Evolutionary conservation across 2,113 vertebrate species (phyloP).

Genomic region (Tragelaphus scriptus): DNA sequence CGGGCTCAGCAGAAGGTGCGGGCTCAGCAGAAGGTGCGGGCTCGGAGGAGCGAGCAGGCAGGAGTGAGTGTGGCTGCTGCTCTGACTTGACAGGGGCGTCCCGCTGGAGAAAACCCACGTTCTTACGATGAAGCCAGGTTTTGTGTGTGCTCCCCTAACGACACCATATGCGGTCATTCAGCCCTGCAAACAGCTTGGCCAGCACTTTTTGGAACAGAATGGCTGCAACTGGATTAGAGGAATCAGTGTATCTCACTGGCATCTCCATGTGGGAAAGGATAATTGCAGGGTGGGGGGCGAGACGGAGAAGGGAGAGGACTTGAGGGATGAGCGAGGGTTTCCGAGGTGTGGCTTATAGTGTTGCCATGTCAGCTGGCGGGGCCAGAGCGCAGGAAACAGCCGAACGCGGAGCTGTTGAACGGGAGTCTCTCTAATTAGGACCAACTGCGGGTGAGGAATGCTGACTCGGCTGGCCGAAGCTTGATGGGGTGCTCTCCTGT

Average conservation of each 20-base stretch:
- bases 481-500: slow-evolving; percentile 47
- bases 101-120: background rate
- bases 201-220: background rate
- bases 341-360: slow-evolving; percentile 24
- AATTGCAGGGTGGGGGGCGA: slow-evolving; percentile 5
- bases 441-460: background rate
- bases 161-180: background rate
- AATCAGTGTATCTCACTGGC: slow-evolving; percentile 8
- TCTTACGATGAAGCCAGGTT: background rate
- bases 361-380: slow-evolving; percentile 59
- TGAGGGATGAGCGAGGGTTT: slow-evolving; percentile 26
- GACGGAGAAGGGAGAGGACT: background rate
- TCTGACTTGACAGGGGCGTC: background rate
- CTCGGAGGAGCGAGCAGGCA: background rate
- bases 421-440: slow-evolving; percentile 57
- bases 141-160: background rate
- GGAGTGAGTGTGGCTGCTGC: background rate
- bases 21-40: background rate
- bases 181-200: background rate
- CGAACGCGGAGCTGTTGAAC: slow-evolving; percentile 9
- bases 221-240: background rate
- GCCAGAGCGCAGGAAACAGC: background rate
- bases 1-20: background rate
- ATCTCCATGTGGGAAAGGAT: slow-evolving; percentile 14
- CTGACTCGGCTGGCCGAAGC: slow-evolving; percentile 47